Evolutionary conservation across 2,113 vertebrate species (phyloP).

Genomic region (Tapirus terrestris): DNA sequence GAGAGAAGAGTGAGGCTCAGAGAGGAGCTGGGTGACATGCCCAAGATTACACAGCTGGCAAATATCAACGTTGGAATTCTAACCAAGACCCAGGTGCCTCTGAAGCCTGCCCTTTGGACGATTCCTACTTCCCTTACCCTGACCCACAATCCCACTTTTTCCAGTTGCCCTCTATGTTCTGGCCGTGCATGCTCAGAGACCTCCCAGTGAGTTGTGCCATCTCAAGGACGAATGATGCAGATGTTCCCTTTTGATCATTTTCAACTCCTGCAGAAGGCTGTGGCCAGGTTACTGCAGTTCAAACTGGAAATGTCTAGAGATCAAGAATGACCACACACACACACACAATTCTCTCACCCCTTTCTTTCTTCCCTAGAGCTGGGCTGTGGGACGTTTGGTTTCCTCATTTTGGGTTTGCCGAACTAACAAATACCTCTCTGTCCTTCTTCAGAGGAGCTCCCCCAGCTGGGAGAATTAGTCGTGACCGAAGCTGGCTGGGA

Average conservation of each 20-base stretch:
- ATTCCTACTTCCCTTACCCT: not conserved
- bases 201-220: accelerated
- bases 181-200: not conserved
- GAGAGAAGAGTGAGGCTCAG: not conserved
- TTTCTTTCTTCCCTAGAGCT: not conserved
- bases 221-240: not conserved
- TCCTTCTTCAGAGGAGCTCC: constrained; percentile 92
- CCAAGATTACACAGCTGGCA: not conserved
- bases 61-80: not conserved
- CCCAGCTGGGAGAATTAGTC: constrained; percentile 89
- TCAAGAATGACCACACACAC: not conserved
- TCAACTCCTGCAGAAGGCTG: not conserved
- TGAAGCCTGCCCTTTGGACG: not conserved
- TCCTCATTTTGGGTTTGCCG: not conserved
- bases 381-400: not conserved
- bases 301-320: not conserved
- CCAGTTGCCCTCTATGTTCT: not conserved
- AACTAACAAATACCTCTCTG: constrained; percentile 85
- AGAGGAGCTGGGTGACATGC: not conserved
- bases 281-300: not conserved
- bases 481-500: constrained; percentile 91
- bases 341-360: not conserved
- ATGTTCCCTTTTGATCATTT: not conserved
- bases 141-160: not conserved
- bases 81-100: not conserved